Base-by-base conservation (phyloP, 2,797 vertebrate species). In the Ciconia nigra region DNA sequence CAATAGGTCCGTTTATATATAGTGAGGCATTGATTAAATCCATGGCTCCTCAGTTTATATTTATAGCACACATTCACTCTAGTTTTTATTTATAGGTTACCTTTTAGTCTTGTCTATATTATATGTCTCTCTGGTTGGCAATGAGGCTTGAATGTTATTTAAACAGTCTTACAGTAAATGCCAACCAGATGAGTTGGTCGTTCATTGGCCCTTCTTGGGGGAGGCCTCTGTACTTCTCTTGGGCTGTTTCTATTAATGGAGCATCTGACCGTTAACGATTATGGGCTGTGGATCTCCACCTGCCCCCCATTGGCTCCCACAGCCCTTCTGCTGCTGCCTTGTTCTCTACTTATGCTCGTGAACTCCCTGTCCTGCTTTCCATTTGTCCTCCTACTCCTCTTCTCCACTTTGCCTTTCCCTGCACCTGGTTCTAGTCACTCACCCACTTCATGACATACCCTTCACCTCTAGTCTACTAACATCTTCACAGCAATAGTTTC, bases 51-150 rank as follows among this genome's bases (percentile, higher is more conserved):
- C 91, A 73, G 69, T 83, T 86, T 72, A 33, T 97, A 90, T 96
- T 97, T 97, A 89, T 83, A 94, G 83, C 44, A 70, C 33, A 41
- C 11, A 13, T 55, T 88, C 70, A 59, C n/a, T 58, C 61, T 47
- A 54, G 54, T 46, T 94, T 95, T 92, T 96, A 96, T 97, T 97
- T 97, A 95, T 94, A 94, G 93, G 54, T 67, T 96, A 93, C 69
- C 72, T 81, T 96, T 95, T 74, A 90, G 77, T 83, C 70, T 70
- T 77, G 73, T 88, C 82, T 93, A 62, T 96, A 95, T 94, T 96
- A 83, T 62, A 62, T 94, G 46, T 93, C 95, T 94, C 81, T 83
- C 86, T 79, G 67, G 35, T 46, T 94, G 90, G 79, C 83, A 85
- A 83, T 1, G 0, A 85, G 57, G 26, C 37, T 81, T 93, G 74